Percentiles rank a stretch among this genome's conserved stretches.
These are phyloP conservation scores for Oryzias celebensis DNA, from an alignment of 2,113 vertebrate genomes.

Conservation along the genomic window DNA sequence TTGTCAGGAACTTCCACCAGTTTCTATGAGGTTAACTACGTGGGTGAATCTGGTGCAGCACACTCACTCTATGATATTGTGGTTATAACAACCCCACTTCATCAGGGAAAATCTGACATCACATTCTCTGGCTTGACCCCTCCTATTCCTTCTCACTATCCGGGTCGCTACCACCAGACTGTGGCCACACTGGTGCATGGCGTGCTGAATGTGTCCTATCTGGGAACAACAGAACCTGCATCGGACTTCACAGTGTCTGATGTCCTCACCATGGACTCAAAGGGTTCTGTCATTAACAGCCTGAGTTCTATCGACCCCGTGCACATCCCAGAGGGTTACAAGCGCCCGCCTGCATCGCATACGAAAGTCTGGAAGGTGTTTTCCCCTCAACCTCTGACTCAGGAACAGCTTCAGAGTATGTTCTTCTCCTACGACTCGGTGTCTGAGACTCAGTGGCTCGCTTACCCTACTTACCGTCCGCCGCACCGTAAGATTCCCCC, in stretches of 20 bases:
- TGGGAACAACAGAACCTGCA: constrained; percentile 68
- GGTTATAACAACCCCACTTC: constrained; percentile 85
- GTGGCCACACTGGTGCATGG: constrained; percentile 87
- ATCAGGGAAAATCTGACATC: constrained; percentile 82
- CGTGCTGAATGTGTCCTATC: constrained; percentile 82
- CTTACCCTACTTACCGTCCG: constrained; percentile 82
- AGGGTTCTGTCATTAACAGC: constrained; percentile 78
- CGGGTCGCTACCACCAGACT: constrained; percentile 76
- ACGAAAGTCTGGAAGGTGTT: constrained; percentile 87
- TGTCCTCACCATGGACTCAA: constrained; percentile 81
- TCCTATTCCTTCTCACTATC: constrained; percentile 77
- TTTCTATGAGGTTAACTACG: constrained; percentile 84
- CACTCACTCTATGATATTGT: constrained; percentile 86
- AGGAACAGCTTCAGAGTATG: constrained; percentile 78
- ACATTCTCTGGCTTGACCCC: constrained; percentile 85
- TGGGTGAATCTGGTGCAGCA: constrained; percentile 71
- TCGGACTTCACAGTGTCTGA: constrained; percentile 67
- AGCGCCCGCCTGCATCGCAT: constrained; percentile 29
- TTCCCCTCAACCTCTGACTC: constrained; percentile 75
- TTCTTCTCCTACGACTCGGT: constrained; percentile 83
- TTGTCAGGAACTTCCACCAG: constrained; percentile 72
- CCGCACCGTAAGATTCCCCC: constrained; percentile 79
- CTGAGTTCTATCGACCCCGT: constrained; percentile 75
- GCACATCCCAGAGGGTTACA: constrained; percentile 38
- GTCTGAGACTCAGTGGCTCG: constrained; percentile 81